A percentile compares a stretch with the other conserved stretches of the same genome.
Conservation (phyloP, 2,888 invertebrate species). For the Pollenia labialis region DNA sequence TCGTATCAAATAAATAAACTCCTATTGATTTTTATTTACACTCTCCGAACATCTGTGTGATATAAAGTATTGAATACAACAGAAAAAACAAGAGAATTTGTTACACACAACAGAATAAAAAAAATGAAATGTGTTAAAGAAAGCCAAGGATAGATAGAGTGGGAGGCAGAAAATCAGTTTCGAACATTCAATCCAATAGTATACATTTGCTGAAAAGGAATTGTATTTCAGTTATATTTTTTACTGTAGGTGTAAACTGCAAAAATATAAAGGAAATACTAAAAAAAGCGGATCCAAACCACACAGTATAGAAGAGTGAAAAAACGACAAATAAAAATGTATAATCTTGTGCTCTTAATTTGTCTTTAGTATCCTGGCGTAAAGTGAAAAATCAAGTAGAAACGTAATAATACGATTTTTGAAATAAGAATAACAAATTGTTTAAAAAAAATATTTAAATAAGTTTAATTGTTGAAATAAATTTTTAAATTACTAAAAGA, state of each 20-base stretch:
- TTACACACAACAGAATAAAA: constrained; percentile 58
- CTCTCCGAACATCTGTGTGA: constrained; percentile 62
- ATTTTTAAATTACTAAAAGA: constrained; percentile 1
- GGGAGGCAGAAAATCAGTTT: constrained; percentile 23
- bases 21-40: constrained; percentile 65
- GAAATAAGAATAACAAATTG: neutral
- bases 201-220: constrained; percentile 53
- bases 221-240: constrained; percentile 44
- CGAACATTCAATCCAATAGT: constrained; percentile 35
- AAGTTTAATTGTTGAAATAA: neutral
- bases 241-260: constrained; percentile 54
- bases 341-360: constrained; percentile 61
- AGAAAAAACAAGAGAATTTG: constrained; percentile 49
- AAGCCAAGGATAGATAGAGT: constrained; percentile 43
- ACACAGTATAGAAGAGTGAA: constrained; percentile 34
- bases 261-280: neutral
- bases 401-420: constrained; percentile 37
- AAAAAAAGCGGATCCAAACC: neutral
- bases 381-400: constrained; percentile 69
- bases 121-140: constrained; percentile 42
- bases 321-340: constrained; percentile 55
- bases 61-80: constrained; percentile 49
- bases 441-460: constrained; percentile 22
- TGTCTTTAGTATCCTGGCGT: constrained; percentile 62
- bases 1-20: constrained; percentile 49